Conservation (phyloP, 2,797 vertebrate species). For the Tympanoctomys barrerae region DNA sequence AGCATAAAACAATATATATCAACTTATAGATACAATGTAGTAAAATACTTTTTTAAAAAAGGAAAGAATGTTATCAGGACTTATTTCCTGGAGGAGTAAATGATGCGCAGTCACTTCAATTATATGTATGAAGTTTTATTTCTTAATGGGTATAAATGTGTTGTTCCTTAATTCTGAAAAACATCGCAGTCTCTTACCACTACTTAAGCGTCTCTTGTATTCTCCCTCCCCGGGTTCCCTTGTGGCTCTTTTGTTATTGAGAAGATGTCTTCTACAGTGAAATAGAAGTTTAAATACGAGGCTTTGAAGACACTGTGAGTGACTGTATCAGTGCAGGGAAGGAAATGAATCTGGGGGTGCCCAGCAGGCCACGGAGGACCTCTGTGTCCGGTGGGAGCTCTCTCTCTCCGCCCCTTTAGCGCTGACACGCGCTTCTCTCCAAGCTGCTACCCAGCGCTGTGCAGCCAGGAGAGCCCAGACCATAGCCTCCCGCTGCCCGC, state of each 20-base stretch:
- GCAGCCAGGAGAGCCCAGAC: no score
- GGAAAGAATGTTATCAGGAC: background rate
- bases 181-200: conserved; percentile 86
- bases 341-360: background rate
- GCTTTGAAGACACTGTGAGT: background rate
- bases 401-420: no score
- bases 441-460: no score
- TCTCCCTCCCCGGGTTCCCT: conserved; percentile 81
- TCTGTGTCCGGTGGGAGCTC: background rate
- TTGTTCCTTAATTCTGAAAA: conserved; percentile 37
- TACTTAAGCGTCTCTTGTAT: conserved; percentile 76
- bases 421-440: no score
- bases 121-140: background rate
- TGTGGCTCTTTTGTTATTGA: conserved; percentile 83
- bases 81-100: background rate
- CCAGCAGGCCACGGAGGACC: background rate
- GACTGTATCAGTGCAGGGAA: background rate
- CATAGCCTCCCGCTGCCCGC: background rate
- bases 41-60: background rate
- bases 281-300: conserved; percentile 66
- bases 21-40: background rate
- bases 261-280: conserved; percentile 89
- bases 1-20: background rate
- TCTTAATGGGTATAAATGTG: conserved; percentile 31
- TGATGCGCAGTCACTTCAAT: background rate